Conservation (phyloP, 2,797 vertebrate genomes). For the Sarcophilus harrisii region DNA sequence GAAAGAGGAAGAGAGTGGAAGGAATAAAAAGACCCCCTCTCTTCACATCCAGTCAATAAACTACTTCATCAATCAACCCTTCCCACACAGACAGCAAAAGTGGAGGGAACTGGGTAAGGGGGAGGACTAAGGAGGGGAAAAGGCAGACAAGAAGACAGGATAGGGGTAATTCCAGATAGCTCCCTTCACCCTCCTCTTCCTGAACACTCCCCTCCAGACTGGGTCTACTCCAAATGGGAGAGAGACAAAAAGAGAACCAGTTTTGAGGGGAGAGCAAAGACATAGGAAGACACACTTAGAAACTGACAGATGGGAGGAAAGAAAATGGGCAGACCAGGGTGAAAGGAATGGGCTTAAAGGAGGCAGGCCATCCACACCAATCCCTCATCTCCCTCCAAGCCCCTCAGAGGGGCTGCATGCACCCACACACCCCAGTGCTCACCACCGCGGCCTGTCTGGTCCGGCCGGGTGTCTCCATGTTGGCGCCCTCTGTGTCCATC, state of each 20-base stretch:
- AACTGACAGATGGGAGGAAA: neutral
- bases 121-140: constrained; percentile 19
- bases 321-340: neutral
- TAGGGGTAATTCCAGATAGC: neutral
- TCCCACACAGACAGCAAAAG: constrained; percentile 29
- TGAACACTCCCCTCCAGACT: neutral
- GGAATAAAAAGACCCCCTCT: neutral
- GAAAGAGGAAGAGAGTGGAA: neutral
- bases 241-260: neutral
- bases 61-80: neutral
- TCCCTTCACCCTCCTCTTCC: neutral
- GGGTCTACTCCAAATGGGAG: neutral
- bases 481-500: constrained; percentile 74
- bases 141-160: neutral
- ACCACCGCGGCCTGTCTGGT: constrained; percentile 81
- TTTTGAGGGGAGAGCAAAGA: neutral
- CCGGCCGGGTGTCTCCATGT: constrained; percentile 84
- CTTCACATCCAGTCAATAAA: constrained; percentile 6
- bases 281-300: neutral
- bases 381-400: constrained; percentile 11
- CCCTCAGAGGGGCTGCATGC: constrained; percentile 23
- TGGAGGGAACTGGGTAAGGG: constrained; percentile 37
- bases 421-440: constrained; percentile 61
- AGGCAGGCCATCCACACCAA: neutral
- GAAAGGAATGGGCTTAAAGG: neutral